Conservation (phyloP, 1,140 invertebrate species). For the Portunus trituberculatus region DNA sequence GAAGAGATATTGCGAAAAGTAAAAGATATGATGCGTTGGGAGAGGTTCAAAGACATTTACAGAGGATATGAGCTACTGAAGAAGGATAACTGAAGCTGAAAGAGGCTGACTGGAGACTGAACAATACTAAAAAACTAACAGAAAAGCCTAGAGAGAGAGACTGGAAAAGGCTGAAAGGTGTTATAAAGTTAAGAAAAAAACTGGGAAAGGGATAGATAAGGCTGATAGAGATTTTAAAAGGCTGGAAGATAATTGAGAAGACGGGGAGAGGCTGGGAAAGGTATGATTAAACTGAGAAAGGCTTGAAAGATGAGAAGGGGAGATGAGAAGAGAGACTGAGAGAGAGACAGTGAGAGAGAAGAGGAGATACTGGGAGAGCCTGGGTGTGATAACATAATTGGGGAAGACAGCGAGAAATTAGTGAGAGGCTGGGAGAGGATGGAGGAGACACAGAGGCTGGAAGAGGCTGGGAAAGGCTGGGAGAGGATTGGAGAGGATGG, state of each 20-base stretch:
- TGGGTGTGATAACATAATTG: too few relatives aligned
- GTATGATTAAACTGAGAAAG: not conserved
- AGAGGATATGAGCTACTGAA: not conserved
- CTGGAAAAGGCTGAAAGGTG: not conserved
- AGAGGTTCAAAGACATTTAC: not conserved
- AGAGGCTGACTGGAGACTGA: not conserved
- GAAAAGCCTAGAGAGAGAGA: too few relatives aligned
- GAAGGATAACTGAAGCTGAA: not conserved
- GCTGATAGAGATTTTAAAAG: not conserved
- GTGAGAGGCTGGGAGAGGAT: too few relatives aligned
- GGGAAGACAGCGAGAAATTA: too few relatives aligned
- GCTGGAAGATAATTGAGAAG: too few relatives aligned
- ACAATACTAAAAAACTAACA: too few relatives aligned
- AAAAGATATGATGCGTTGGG: not conserved
- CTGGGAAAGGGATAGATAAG: not conserved
- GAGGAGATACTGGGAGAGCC: not conserved
- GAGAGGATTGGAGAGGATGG: too few relatives aligned
- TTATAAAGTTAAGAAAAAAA: not conserved
- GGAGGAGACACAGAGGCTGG: too few relatives aligned
- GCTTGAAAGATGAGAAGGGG: not conserved
- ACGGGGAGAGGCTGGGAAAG: too few relatives aligned
- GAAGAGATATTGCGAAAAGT: too few relatives aligned
- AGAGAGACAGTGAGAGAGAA: not conserved
- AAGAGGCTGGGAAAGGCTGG: too few relatives aligned
- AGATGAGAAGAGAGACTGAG: not conserved